Evolutionary conservation across 2,888 invertebrate species (phyloP).

Genomic region (Atrina japonica): DNA sequence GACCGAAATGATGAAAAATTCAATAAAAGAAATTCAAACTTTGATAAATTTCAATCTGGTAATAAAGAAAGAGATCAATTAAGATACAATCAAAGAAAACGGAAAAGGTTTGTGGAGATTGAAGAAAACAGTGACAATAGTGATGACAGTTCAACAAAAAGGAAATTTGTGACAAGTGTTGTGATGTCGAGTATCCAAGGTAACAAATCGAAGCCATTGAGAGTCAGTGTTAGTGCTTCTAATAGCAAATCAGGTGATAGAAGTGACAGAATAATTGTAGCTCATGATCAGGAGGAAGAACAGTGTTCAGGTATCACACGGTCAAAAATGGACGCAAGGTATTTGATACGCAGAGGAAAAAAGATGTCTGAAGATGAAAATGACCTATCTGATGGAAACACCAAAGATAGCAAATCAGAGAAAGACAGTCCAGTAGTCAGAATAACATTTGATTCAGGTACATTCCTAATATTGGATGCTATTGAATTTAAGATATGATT

Average conservation of each 20-base stretch:
- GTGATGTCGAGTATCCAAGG: background rate
- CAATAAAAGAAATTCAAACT: conserved; percentile 6
- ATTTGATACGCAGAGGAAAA: conserved; percentile 6
- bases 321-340: conserved; percentile 17
- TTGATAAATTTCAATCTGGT: conserved; percentile 4
- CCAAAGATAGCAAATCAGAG: background rate
- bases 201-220: background rate
- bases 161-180: conserved; percentile 22
- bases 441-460: conserved; percentile 23
- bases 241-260: background rate
- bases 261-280: conserved; percentile 11
- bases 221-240: background rate
- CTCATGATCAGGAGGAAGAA: background rate
- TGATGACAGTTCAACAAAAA: conserved; percentile 5
- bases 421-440: conserved; percentile 19
- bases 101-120: conserved; percentile 35
- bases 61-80: background rate
- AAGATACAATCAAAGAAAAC: conserved; percentile 36
- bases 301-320: background rate
- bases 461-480: background rate
- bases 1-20: background rate
- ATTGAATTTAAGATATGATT: background rate
- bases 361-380: background rate
- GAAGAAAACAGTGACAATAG: conserved; percentile 32
- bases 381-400: background rate